These are phyloP conservation scores for Cephus runcator DNA, from an alignment of 2,888 invertebrate genomes.

Conservation along the genomic window DNA sequence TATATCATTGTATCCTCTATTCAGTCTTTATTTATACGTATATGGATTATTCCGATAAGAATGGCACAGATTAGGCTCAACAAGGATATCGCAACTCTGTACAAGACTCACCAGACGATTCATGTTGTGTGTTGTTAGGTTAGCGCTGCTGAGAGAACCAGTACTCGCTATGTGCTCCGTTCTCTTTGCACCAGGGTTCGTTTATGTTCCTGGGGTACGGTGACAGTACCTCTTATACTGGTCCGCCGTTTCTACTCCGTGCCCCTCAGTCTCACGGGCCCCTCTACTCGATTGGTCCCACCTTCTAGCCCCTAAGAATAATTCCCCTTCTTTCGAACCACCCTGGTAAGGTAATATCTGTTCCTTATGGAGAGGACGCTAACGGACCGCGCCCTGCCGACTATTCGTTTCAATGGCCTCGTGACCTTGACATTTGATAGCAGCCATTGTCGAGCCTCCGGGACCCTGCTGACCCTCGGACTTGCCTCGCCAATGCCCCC, in stretches of 20 bases:
- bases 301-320: background rate
- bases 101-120: slow-evolving; percentile 55
- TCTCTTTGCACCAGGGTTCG: slow-evolving; percentile 32
- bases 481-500: background rate
- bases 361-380: slow-evolving; percentile 23
- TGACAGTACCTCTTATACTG: slow-evolving; percentile 60
- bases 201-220: slow-evolving; percentile 61
- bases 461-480: slow-evolving; percentile 13
- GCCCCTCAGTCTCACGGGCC: slow-evolving; percentile 34
- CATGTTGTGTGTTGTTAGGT: slow-evolving; percentile 40
- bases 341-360: background rate
- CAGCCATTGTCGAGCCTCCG: background rate
- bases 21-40: background rate
- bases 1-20: background rate
- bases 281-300: slow-evolving; percentile 36
- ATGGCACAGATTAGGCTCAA: background rate
- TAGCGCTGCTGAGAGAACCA: slow-evolving; percentile 51
- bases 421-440: slow-evolving; percentile 32
- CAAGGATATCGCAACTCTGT: background rate
- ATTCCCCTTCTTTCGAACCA: background rate
- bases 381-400: slow-evolving; percentile 22
- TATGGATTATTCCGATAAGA: background rate
- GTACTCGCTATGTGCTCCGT: slow-evolving; percentile 43
- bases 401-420: slow-evolving; percentile 15
- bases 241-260: slow-evolving; percentile 25